Evolutionary conservation across 64 coral and sea anemone genomes (phyloP).

Genomic region (Exaiptasia diaphana): DNA sequence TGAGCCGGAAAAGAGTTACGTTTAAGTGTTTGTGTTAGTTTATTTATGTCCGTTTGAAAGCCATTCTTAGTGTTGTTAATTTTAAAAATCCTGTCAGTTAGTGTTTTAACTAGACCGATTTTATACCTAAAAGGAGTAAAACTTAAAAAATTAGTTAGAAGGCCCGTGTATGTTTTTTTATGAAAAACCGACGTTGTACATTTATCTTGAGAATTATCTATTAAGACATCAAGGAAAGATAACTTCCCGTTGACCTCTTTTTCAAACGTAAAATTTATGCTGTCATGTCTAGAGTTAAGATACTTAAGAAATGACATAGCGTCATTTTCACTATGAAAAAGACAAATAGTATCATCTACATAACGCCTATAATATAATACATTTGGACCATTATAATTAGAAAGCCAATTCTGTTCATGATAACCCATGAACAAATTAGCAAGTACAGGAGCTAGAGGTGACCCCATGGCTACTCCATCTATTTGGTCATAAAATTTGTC

Average conservation of each 20-base stretch:
- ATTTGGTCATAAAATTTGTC: slow-evolving; percentile 27
- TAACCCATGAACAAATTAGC: not conserved
- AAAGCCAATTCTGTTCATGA: not conserved
- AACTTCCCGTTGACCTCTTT: not conserved
- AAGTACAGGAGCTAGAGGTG: not conserved
- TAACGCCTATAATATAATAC: not conserved
- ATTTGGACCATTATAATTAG: not conserved
- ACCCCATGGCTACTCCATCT: slow-evolving; percentile 28
- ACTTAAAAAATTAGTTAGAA: not conserved
- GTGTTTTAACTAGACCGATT: not conserved
- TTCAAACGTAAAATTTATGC: not conserved
- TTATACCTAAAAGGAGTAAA: not conserved
- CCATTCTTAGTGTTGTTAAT: slow-evolving; percentile 9
- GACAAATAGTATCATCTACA: not conserved
- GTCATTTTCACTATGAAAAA: not conserved
- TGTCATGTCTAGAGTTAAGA: not conserved
- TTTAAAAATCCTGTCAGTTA: not conserved
- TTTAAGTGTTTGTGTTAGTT: not conserved
- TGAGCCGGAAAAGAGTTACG: not conserved
- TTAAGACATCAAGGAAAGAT: not conserved
- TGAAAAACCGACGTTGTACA: too few species aligned
- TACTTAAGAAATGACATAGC: not conserved
- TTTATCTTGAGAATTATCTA: too few species aligned
- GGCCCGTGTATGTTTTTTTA: not conserved
- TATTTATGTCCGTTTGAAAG: not conserved